Evolutionary conservation across 2,888 invertebrate genomes (phyloP), one percentile per base, ranked within the genome.

Genomic region (Drosophila tripunctata): DNA sequence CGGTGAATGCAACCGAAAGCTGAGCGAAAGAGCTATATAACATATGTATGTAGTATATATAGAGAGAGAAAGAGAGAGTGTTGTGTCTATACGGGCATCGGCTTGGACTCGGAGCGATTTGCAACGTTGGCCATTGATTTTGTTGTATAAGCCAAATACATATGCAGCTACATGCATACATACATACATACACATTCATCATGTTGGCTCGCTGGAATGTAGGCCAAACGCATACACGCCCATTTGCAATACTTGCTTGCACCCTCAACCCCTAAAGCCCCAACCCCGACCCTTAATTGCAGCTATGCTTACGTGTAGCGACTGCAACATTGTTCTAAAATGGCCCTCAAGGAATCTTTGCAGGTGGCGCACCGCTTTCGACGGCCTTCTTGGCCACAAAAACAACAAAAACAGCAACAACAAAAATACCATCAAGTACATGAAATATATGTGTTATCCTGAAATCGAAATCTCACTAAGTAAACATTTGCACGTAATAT

Each of bases 111-210:
- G 33, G 52, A 75, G 70, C 65, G 62, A 80, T 78, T 50, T 80
- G 80, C 84, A 80, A 69, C 61, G 75, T 73, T 75, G 78, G 68
- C 78, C 82, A 82, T 85, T 78, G 81, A 78, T 82, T 84, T 82
- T 74, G 67, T 81, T 81, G 81, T 78, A 84, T 82, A 81, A 82
- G 82, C 66, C 60, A 55, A 52, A 55, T 17, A 57, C 52, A 31
- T 10, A 50, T 21, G 24, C 12, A 40, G 17, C 21, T 5, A 17
- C 44, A 50, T 45, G 36, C 5, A 38, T 4, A 55, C 33, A 52
- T 52, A 30, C 6, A 44, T 21, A 31, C 17, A 44, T 15, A 22
- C 8, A 24, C 41, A 57, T 78, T 62, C 65, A 77, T 81, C 70
- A 81, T 66, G 64, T 56, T 54, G 40, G 54, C 67, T 68, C 40